phyloP scores from a whole-genome alignment of 2,888 invertebrate species.

The Laspeyria flexula region DNA sequence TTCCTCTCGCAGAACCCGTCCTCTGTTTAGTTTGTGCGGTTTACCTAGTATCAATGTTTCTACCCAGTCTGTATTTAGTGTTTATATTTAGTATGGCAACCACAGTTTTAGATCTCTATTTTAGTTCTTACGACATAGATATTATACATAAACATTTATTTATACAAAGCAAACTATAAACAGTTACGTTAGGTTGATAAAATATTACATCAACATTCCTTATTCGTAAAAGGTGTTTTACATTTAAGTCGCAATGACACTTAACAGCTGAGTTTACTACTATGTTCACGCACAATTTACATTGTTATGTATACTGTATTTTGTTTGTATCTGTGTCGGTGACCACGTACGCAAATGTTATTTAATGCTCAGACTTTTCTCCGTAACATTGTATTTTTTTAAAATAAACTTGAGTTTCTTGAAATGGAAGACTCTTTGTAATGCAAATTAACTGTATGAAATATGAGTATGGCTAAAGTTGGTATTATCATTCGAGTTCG shows the following conservation, averaged over 20 bases:
- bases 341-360: constrained; percentile 15
- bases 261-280: constrained; percentile 55
- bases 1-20: constrained; percentile 25
- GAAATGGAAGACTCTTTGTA: constrained; percentile 6
- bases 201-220: constrained; percentile 45
- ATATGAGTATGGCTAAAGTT: constrained; percentile 1
- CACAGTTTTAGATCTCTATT: constrained; percentile 17
- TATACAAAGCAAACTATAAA: constrained; percentile 1
- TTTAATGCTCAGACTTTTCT: constrained; percentile 11
- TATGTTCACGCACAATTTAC: constrained; percentile 39
- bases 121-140: constrained; percentile 8
- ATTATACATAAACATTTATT: constrained; percentile 9
- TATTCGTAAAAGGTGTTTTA: constrained; percentile 42
- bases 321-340: constrained; percentile 16
- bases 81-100: constrained; percentile 18
- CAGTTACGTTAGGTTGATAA: constrained; percentile 18
- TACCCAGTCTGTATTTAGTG: constrained; percentile 16
- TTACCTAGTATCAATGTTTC: constrained; percentile 17
- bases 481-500: constrained; percentile 3
- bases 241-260: constrained; percentile 40
- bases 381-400: constrained; percentile 5
- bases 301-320: constrained; percentile 24
- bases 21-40: constrained; percentile 21
- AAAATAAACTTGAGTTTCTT: not conserved
- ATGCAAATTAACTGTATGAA: constrained; percentile 8